Percentiles rank a stretch among this genome's conserved stretches.
Evolutionary conservation across 2,888 invertebrate genomes (phyloP).

Genomic region (Ashinkailepas kermadecensis): DNA sequence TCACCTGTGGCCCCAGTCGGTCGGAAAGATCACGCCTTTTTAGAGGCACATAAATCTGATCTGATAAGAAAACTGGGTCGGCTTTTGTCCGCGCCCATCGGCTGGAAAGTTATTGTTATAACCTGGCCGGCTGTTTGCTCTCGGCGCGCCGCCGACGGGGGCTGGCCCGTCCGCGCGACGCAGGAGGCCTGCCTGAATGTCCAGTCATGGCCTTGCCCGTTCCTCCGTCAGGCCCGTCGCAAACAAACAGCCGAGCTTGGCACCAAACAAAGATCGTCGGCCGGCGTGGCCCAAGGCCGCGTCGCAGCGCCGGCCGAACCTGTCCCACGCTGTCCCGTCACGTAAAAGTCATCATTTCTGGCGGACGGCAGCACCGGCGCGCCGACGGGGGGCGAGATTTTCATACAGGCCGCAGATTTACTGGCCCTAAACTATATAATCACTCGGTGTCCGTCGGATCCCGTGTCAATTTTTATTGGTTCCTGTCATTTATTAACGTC

Average conservation of each 20-base stretch:
- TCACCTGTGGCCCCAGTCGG: background rate
- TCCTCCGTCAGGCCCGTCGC: background rate
- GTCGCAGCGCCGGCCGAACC: background rate
- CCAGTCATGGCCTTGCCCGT: background rate
- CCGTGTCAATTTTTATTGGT: conserved; percentile 19
- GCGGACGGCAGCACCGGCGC: background rate
- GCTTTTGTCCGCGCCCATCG: background rate
- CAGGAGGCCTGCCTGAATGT: background rate
- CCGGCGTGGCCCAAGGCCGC: background rate
- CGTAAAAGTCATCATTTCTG: conserved; percentile 20
- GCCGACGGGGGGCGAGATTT: background rate
- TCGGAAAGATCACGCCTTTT: conserved; percentile 4
- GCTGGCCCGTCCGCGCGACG: background rate
- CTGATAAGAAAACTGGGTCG: conserved; percentile 13
- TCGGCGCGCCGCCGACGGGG: background rate
- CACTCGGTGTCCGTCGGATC: background rate
- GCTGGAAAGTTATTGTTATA: conserved; percentile 9
- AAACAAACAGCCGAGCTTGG: background rate
- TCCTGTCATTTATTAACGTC: conserved; percentile 14
- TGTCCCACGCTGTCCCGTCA: conserved; percentile 11
- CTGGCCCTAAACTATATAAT: conserved; percentile 17
- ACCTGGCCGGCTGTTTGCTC: background rate
- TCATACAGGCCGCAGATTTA: conserved; percentile 1
- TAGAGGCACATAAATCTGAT: conserved; percentile 16
- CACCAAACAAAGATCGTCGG: background rate